phyloP scores from a whole-genome alignment of 2,797 vertebrate species.

The Microctenopoma stevenorrisi region DNA sequence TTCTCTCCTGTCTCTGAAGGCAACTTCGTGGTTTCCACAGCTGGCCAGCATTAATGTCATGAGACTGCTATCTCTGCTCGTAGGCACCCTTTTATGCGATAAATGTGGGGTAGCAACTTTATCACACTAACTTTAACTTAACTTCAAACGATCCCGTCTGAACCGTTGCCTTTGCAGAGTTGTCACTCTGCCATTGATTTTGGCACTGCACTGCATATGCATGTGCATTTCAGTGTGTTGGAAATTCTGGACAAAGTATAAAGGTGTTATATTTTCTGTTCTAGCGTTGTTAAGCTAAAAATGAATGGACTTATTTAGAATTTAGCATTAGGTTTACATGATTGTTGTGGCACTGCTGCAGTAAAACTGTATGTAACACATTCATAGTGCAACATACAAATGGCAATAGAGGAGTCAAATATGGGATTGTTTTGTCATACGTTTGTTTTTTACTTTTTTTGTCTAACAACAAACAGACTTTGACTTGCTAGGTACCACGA shows the following conservation, averaged over 20 bases:
- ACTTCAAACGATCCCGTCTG: not conserved
- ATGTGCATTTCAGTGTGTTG: no score
- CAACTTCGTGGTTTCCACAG: not conserved
- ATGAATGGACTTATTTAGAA: not conserved
- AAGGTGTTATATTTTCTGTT: not conserved
- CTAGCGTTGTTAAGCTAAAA: not conserved
- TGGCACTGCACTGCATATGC: not conserved
- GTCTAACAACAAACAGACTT: constrained; percentile 24
- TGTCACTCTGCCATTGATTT: not conserved
- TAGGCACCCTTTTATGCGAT: not conserved
- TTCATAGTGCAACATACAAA: constrained; percentile 7
- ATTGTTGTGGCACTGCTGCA: no score
- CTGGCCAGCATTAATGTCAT: not conserved
- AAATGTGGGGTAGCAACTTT: not conserved
- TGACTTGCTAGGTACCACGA: constrained; percentile 28
- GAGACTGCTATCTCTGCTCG: constrained; percentile 7
- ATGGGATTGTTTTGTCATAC: not conserved
- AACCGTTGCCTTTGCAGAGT: not conserved
- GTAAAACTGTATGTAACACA: no score
- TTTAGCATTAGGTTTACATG: no score
- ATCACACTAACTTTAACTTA: not conserved
- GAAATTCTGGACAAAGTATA: not conserved
- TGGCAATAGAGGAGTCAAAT: constrained; percentile 33
- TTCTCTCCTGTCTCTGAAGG: not conserved
- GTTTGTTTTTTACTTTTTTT: constrained; percentile 10